Evolutionary conservation across 2,797 vertebrate genomes (phyloP).

Genomic region (Lindbergichthys nudifrons): DNA sequence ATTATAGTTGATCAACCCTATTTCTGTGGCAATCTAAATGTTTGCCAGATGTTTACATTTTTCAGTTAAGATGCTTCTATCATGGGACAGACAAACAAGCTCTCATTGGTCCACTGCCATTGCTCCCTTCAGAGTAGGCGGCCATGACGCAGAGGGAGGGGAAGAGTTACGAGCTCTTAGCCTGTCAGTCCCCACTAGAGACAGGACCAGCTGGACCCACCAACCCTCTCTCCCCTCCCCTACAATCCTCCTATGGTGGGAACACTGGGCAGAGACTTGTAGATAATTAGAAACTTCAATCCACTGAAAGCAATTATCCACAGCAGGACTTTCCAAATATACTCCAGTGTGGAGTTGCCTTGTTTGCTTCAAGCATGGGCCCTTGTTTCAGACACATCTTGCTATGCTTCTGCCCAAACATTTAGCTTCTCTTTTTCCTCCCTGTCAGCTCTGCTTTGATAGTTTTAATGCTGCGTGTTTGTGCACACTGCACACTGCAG

Average conservation of each 20-base stretch:
- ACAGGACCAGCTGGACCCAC: conserved; percentile 75
- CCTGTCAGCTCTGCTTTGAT: conserved; percentile 40
- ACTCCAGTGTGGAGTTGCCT: conserved; percentile 62
- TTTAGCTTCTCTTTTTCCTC: conserved; percentile 28
- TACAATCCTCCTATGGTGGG: conserved; percentile 67
- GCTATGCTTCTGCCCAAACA: conserved; percentile 30
- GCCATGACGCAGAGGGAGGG: conserved; percentile 66
- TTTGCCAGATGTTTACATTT: conserved; percentile 88
- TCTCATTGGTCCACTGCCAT: conserved; percentile 65
- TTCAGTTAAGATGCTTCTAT: conserved; percentile 76
- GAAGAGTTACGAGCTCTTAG: conserved; percentile 62
- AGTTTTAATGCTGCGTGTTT: conserved; percentile 42
- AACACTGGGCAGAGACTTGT: conserved; percentile 64
- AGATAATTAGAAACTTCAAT: conserved; percentile 83
- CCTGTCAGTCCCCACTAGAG: conserved; percentile 65
- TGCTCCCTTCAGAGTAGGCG: conserved; percentile 46
- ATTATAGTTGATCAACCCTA: conserved; percentile 51
- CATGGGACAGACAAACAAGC: conserved; percentile 74
- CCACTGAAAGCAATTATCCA: conserved; percentile 82
- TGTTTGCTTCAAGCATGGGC: conserved; percentile 61
- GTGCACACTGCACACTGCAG: conserved; percentile 33
- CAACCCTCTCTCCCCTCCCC: conserved; percentile 46
- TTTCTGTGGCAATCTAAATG: conserved; percentile 75
- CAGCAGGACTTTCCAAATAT: conserved; percentile 80
- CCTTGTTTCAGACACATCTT: conserved; percentile 60